Base-by-base conservation (phyloP, 2,888 invertebrate genomes). In the Patella pellucida region DNA sequence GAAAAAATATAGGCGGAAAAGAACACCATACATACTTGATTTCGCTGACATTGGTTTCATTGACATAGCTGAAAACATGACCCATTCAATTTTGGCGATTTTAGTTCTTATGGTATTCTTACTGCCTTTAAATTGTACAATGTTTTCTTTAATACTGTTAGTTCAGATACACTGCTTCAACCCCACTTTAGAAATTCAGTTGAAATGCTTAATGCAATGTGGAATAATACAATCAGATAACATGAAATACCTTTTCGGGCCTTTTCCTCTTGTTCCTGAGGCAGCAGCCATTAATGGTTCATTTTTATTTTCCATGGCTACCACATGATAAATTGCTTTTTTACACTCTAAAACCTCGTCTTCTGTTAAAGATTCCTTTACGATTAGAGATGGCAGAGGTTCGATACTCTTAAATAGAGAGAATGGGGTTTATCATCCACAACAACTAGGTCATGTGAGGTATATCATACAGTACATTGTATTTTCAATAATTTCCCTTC, bases 341-440 rank as follows among this genome's bases (percentile, higher is more conserved):
- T 96, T 95, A 85, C 97, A 97, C 74, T 96, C 94, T 31, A 95
- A 92, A 27, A 96, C 94, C 86, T 98, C 97, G 3, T 96, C 95
- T n/a, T 96, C 95, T 0, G 94, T 94, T 79, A 98, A 92, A 52
- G 94, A 93, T 81, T 96, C 96, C 89, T 96, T 96, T 0, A 95
- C 93, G 85, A 97, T 94, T 71, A 96, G 91, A 12, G 94, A 93
- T 0, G 96, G 94, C 52, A 98, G 91, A 0, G 96, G 96, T 82
- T 96, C 96, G 81, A 97, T 93, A 82, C 95, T 94, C 95, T 95
- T 86, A 16, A 80, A 79, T 9, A 74, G 71, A 31, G 23, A 41
- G 19, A 62, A 62, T 62, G 23, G 23, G n/a, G 54, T 23, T 15
- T 11, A 41, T 9, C 41, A 41, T 41, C 41, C 41, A 41, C 41